Evolutionary conservation across 2,113 vertebrate species (phyloP), one percentile per base, ranked within the genome.

Genomic region (Protomyctophum bolini): DNA sequence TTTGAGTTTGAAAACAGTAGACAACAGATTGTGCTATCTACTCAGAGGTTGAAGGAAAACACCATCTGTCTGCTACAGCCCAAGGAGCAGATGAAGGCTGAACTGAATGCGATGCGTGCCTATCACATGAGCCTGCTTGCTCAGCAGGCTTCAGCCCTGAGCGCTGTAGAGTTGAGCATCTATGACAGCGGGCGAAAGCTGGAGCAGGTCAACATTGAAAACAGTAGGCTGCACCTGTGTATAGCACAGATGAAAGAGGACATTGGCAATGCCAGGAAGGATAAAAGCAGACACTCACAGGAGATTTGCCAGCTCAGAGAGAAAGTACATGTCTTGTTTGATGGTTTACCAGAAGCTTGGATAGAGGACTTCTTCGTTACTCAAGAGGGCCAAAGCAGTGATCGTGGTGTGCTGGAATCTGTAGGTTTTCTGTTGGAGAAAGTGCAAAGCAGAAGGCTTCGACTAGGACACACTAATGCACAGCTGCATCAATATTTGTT

Each of bases 191-290:
- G 28, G 0, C 59, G 81, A 55, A 83, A 83, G 54, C 72, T 91
- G 75, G 81, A 90, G 76, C 72, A 83, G 70, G 85, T 90, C 11
- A 11, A 12, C 10, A 1, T 76, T 75, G 90, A 92, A 68, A 93
- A 93, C 86, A 83, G 89, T 75, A 63, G 88, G 6, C 72, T 92
- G 33, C 83, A 56, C 2, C 72, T 92, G 54, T 0, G n/a, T 1
- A 48, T 80, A 69, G 8, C 8, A 7, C 67, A 57, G 72, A 78
- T 87, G 89, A 76, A 21, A 0, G 72, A 83, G 12, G 79, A 66
- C 0, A 4, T 58, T 0, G 1, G 7, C 46, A 28, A 12, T 28
- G 66, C 58, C 60, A 9, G 50, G 60, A 47, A 9, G 49, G 9
- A 81, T 70, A 58, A 0, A 46, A 68, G 58, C 1, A 10, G 57